Percentiles rank a stretch among this genome's conserved stretches.
Conservation (phyloP, 2,888 invertebrate genomes). For the Syrphus vitripennis region DNA sequence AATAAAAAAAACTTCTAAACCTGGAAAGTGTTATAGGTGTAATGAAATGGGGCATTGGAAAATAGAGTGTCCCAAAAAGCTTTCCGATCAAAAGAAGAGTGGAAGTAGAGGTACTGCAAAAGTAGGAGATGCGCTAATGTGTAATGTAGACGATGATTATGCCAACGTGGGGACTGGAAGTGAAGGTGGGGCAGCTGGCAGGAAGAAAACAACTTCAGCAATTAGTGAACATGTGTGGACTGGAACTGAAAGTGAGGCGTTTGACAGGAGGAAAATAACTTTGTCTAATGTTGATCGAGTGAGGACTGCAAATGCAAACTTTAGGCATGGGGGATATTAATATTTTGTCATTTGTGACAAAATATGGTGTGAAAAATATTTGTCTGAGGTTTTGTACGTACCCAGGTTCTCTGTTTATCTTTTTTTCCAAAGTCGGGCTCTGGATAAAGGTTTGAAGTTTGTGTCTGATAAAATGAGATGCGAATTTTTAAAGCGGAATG, state of each 20-base stretch:
- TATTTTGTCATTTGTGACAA: neutral
- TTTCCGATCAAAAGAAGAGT: neutral
- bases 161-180: too few relatives aligned
- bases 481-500: neutral
- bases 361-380: neutral
- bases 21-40: neutral
- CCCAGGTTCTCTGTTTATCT: neutral
- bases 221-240: too few relatives aligned
- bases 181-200: too few relatives aligned
- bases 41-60: neutral
- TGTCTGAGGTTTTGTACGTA: neutral
- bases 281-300: neutral
- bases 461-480: neutral
- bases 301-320: neutral
- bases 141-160: neutral
- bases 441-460: slow-evolving; percentile 4
- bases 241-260: too few relatives aligned
- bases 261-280: neutral
- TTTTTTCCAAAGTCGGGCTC: slow-evolving; percentile 6
- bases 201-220: too few relatives aligned
- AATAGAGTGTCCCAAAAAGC: neutral
- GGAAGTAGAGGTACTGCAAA: neutral
- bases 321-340: neutral
- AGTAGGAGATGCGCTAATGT: neutral
- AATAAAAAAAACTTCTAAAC: neutral